A percentile compares a stretch with the other conserved stretches of the same genome.
Conservation (phyloP, 2,888 invertebrate genomes). For the Zaprionus bogoriensis region DNA sequence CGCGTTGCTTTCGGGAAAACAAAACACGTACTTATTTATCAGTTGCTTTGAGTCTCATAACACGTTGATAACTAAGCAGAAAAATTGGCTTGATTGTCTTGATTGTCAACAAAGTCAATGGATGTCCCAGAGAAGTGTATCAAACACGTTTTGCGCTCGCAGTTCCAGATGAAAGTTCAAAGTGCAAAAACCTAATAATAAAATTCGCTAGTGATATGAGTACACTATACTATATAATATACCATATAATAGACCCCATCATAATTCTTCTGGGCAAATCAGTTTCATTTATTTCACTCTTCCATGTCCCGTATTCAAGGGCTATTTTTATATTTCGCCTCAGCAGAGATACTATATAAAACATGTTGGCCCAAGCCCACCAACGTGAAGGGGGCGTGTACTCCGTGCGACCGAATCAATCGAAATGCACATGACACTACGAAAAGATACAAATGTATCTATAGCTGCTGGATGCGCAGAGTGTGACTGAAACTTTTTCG, state of each 20-base stretch:
- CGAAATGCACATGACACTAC: slow-evolving; percentile 22
- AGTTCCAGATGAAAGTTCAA: slow-evolving; percentile 14
- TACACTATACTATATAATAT: neutral
- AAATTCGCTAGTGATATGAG: neutral
- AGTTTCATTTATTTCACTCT: slow-evolving; percentile 12
- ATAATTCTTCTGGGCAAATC: neutral
- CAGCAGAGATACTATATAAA: slow-evolving; percentile 22
- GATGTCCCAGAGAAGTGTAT: neutral
- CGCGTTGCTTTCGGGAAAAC: neutral
- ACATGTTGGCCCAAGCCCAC: slow-evolving; percentile 1
- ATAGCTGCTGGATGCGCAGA: neutral
- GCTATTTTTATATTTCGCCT: slow-evolving; percentile 39
- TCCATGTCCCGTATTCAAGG: neutral
- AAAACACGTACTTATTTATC: neutral
- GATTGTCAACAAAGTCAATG: neutral
- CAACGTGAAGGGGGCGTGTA: slow-evolving; percentile 13
- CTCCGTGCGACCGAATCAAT: neutral
- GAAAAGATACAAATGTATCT: slow-evolving; percentile 3
- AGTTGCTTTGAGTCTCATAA: slow-evolving; percentile 8
- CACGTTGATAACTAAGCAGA: neutral
- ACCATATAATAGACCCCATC: neutral
- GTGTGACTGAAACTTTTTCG: neutral
- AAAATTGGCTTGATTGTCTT: slow-evolving; percentile 2
- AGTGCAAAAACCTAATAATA: slow-evolving; percentile 29
- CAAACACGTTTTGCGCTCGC: neutral